Conservation (phyloP, 2,113 vertebrate species). For the Forbesichthys papilliferus region DNA sequence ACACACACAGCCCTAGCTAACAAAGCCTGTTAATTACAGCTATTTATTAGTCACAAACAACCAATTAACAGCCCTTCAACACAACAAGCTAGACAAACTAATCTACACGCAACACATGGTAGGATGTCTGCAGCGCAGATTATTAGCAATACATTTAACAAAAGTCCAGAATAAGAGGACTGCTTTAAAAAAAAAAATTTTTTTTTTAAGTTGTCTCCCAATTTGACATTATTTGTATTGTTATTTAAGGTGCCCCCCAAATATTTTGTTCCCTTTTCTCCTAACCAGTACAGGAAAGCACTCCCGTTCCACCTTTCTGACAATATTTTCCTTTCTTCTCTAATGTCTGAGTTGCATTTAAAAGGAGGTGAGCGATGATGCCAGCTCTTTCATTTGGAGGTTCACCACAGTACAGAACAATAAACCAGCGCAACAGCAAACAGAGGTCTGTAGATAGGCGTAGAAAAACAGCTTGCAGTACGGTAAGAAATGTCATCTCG, state of each 20-base stretch:
- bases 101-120: constrained; percentile 56
- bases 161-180: not conserved
- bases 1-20: constrained; percentile 31
- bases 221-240: constrained; percentile 36
- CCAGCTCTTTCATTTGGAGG: constrained; percentile 9
- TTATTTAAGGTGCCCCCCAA: constrained; percentile 29
- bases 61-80: constrained; percentile 57
- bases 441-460: not conserved
- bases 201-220: constrained; percentile 37
- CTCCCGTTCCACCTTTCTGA: not conserved
- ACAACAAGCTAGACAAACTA: constrained; percentile 60
- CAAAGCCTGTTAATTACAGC: constrained; percentile 65
- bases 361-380: constrained; percentile 46
- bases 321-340: constrained; percentile 34
- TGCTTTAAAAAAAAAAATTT: constrained; percentile 16
- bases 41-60: constrained; percentile 63
- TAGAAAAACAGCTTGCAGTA: not conserved
- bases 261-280: constrained; percentile 40
- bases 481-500: too few species aligned
- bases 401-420: not conserved
- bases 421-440: constrained; percentile 1
- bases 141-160: constrained; percentile 50
- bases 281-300: constrained; percentile 20
- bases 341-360: constrained; percentile 27
- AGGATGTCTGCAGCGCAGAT: constrained; percentile 51